Conservation (phyloP, 23 tunicate genomes). For the Trididemnum clinides region DNA sequence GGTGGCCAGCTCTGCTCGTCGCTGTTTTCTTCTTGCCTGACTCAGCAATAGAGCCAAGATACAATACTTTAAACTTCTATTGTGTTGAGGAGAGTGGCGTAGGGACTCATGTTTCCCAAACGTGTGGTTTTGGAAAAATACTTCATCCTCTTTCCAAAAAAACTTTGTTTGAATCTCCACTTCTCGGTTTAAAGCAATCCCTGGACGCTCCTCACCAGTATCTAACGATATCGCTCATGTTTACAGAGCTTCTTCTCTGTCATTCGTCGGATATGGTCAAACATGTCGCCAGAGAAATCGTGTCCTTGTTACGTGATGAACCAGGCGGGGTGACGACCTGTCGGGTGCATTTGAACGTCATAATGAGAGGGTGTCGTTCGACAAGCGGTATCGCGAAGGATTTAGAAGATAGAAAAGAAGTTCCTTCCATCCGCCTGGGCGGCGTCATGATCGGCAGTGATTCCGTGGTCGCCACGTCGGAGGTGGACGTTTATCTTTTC, state of each 20-base stretch:
- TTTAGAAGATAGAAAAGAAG: neutral
- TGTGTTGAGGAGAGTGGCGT: no score
- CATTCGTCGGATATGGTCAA: neutral
- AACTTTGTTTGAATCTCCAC: no score
- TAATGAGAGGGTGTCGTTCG: neutral
- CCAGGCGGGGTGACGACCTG: slow-evolving; percentile 33
- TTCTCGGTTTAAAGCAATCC: no score
- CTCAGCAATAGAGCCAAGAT: no score
- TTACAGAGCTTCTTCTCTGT: slow-evolving; percentile 7
- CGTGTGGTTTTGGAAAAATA: no score
- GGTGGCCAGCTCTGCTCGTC: no score
- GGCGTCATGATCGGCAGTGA: neutral
- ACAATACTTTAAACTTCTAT: no score
- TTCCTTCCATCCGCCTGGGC: slow-evolving; percentile 2
- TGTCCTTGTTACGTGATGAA: slow-evolving; percentile 25
- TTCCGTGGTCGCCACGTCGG: slow-evolving; percentile 12
- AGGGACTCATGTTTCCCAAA: no score
- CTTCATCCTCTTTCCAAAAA: no score
- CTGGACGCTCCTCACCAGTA: no score
- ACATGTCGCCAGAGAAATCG: slow-evolving; percentile 14
- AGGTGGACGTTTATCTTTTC: slow-evolving; percentile 30
- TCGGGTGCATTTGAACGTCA: slow-evolving; percentile 19
- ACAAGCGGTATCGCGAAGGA: neutral
- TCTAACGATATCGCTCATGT: no score
- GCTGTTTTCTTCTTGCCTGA: no score